Base-by-base conservation (phyloP, 2,888 invertebrate species). In the Halocaridina rubra region DNA sequence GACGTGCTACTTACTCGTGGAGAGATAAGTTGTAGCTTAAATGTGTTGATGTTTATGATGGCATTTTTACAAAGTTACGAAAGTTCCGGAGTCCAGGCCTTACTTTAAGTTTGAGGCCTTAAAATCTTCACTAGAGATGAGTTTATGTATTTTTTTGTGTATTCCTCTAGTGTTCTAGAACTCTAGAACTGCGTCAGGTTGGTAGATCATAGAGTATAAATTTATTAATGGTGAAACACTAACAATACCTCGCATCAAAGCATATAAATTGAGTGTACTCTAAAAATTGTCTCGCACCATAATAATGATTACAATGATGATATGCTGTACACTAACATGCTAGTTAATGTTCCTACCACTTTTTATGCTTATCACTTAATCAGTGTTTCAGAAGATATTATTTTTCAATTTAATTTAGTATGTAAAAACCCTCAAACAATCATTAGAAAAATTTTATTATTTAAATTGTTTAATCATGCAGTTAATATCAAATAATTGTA, bases 291-390 rank as follows among this genome's bases (percentile, higher is more conserved):
- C n/a, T 33, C 13, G 24, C 3, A 78, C 22, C 22, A 67, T 46
- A 39, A 74, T 80, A 67, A 71, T 33, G 75, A 57, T 27, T 64
- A 61, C 77, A 84, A 77, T 77, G 72, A 61, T 77, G 39, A 71
- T 74, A 84, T 30, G 75, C 84, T 80, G 84, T 84, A 84, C 79
- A 84, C 84, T 84, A 80, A 84, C 79, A 57, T 79, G 67, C 79
- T 84, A 84, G 80, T 75, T 84, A 84, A 79, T 80, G 84, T 84
- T 84, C 84, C 84, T 84, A 84, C 84, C 84, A 84, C 84, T 84
- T 79, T 84, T 84, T 84, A 84, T 75, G 84, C 79, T 84, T 75
- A 75, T 84, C 84, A 84, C 84, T 79, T 84, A 69, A 84, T 84
- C 74, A 84, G 74, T 84, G 84, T 84, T 84, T 84, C 79, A 80